Conservation (phyloP, 2,113 vertebrate species). For the Rousettus leschenaultii region DNA sequence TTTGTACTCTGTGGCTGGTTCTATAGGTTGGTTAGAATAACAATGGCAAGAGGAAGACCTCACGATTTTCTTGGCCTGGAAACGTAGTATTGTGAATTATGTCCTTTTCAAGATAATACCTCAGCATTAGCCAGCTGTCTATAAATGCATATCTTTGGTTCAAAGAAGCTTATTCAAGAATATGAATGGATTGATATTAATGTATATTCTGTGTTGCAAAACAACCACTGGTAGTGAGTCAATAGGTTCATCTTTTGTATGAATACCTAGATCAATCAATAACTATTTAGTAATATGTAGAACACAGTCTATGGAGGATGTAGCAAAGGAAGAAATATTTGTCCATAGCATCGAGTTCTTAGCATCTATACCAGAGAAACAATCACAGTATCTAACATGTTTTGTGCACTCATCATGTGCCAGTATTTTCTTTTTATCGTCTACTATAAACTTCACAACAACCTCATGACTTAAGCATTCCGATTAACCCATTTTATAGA, state of each 20-base stretch:
- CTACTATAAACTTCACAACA: not conserved
- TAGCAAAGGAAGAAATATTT: not conserved
- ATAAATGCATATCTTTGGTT: slow-evolving; percentile 29
- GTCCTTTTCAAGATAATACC: not conserved
- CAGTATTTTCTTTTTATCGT: not conserved
- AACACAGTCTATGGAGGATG: not conserved
- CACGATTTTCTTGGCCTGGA: not conserved
- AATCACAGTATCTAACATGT: not conserved
- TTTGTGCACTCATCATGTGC: not conserved
- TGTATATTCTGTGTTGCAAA: slow-evolving; percentile 32
- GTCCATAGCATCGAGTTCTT: not conserved
- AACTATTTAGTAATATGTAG: not conserved
- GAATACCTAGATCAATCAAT: not conserved
- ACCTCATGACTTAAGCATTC: not conserved
- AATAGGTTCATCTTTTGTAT: not conserved
- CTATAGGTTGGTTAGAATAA: slow-evolving; percentile 13
- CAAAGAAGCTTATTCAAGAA: slow-evolving; percentile 24
- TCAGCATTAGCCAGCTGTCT: not conserved
- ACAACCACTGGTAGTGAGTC: not conserved
- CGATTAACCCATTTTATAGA: not conserved
- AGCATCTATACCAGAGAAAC: not conserved
- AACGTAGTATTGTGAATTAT: not conserved
- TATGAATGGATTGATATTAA: slow-evolving; percentile 21
- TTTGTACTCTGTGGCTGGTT: slow-evolving; percentile 24
- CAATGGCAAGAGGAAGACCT: not conserved